Conservation (phyloP, 2,888 invertebrate genomes). For the Eutolmus rufibarbis region DNA sequence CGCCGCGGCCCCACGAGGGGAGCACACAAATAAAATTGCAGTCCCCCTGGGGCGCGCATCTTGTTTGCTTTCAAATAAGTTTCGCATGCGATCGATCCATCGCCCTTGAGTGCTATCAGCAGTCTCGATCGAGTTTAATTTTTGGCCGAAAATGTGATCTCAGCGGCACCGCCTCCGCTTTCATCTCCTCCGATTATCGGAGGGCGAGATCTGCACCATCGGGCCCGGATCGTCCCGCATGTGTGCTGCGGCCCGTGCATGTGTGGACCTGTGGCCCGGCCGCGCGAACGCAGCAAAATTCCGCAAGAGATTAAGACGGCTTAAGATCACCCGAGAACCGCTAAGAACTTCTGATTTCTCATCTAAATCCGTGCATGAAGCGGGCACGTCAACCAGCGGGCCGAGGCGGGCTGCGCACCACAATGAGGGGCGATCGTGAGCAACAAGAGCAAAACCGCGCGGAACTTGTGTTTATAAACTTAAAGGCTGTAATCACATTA, state of each 20-base stretch:
- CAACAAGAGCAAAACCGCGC: constrained; percentile 47
- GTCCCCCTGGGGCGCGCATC: constrained; percentile 8
- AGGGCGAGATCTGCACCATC: not conserved
- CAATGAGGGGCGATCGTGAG: constrained; percentile 33
- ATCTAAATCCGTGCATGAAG: constrained; percentile 35
- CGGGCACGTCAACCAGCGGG: constrained; percentile 1
- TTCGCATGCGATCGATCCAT: constrained; percentile 25
- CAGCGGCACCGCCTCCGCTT: constrained; percentile 40
- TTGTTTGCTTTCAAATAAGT: constrained; percentile 39
- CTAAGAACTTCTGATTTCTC: constrained; percentile 39
- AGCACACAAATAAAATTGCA: constrained; percentile 15
- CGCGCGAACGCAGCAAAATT: constrained; percentile 11
- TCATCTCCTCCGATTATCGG: constrained; percentile 42
- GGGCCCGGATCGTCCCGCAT: not conserved
- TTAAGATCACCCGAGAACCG: constrained; percentile 30
- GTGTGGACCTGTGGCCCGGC: not conserved
- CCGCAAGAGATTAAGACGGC: constrained; percentile 38
- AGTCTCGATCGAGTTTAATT: constrained; percentile 39
- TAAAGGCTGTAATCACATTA: constrained; percentile 65
- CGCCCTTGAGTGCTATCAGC: constrained; percentile 22
- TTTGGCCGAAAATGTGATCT: constrained; percentile 33
- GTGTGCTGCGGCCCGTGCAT: not conserved
- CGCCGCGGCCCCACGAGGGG: not conserved
- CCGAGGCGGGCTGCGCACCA: not conserved
- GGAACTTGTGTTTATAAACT: constrained; percentile 60